Evolutionary conservation across 1,140 invertebrate species (phyloP), one percentile per base, ranked within the genome.

Genomic region (Drosophila dunni): DNA sequence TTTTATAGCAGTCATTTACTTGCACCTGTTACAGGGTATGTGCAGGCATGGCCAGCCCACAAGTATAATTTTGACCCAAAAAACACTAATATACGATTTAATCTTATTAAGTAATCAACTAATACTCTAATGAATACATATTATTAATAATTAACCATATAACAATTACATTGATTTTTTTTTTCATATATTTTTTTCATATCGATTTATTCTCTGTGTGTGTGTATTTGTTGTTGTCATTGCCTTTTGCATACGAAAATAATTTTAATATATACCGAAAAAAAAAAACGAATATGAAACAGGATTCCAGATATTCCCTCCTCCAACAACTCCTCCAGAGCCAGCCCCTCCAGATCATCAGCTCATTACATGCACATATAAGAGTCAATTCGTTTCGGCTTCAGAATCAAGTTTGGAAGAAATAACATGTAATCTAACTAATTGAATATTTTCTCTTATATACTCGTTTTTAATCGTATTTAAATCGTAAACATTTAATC

Each of bases 261-360:
- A 80, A 73, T 70, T 77, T 69, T 80, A 53, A 66, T 78, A 69
- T 71, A 60, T 70, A 63, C 36, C 29, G 13, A 58, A 45, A 38
- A 54, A 54, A 50, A 66, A 65, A 75, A 45, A 57, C 40, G 40
- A 42, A 42, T 42, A 42, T 42, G n/a, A 86, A 91, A 82, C 91
- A 95, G 96, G 96, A 89, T 96, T 97, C 92, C 95, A 96, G 92
- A 96, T 96, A 62, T 97, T 96, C 91, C 96, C 96, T 75, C 96
- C 95, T 72, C 95, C 96, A 50, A 96, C 95, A 76, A 96, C 96
- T 64, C 96, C 96, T 38, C 96, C 96, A 53, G 96, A 97, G 93
- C 96, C 96, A 70, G 96, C 96, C 58, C 96, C 96, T 68, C 96
- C 96, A 67, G 96, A 97, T 92, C 95, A 96, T 90, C 94, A 94